Conservation (phyloP, 2,113 vertebrate genomes). For the Oreochromis niloticus region DNA sequence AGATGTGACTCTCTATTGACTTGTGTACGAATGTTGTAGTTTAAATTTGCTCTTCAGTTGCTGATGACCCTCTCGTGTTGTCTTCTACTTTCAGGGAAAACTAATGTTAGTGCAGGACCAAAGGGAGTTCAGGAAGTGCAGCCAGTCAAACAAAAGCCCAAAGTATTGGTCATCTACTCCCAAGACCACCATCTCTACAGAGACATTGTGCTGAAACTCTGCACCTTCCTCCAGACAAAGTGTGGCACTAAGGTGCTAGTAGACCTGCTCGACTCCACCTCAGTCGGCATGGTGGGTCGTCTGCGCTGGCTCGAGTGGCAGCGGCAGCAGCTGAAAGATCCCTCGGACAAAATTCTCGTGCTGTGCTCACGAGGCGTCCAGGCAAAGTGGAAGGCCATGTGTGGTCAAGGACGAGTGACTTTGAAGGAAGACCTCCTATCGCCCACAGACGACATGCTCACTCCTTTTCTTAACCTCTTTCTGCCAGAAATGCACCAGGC, state of each 20-base stretch:
- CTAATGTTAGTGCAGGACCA: fast-evolving
- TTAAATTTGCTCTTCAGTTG: neutral
- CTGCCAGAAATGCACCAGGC: constrained; percentile 85
- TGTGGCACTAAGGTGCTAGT: constrained; percentile 88
- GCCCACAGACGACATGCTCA: constrained; percentile 83
- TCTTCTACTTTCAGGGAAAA: neutral
- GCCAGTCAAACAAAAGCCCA: constrained; percentile 39
- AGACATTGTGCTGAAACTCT: constrained; percentile 87
- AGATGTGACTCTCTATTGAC: neutral
- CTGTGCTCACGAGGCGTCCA: constrained; percentile 87
- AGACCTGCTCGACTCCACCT: constrained; percentile 80
- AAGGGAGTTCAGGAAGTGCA: neutral
- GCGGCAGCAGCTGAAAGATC: constrained; percentile 77
- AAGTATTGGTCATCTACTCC: constrained; percentile 88
- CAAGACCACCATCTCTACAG: constrained; percentile 86
- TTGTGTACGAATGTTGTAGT: neutral
- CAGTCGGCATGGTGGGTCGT: constrained; percentile 78
- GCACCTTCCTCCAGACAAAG: constrained; percentile 81
- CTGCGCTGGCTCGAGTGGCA: constrained; percentile 86
- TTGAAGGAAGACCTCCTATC: constrained; percentile 79
- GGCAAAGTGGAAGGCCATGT: constrained; percentile 91
- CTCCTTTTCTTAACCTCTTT: constrained; percentile 84
- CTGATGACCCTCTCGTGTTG: fast-evolving
- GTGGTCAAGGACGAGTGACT: constrained; percentile 65
- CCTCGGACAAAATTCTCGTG: constrained; percentile 83